These are phyloP conservation scores for Xiphophorus birchmanni DNA, from an alignment of 2,797 vertebrate species.

Conservation along the genomic window DNA sequence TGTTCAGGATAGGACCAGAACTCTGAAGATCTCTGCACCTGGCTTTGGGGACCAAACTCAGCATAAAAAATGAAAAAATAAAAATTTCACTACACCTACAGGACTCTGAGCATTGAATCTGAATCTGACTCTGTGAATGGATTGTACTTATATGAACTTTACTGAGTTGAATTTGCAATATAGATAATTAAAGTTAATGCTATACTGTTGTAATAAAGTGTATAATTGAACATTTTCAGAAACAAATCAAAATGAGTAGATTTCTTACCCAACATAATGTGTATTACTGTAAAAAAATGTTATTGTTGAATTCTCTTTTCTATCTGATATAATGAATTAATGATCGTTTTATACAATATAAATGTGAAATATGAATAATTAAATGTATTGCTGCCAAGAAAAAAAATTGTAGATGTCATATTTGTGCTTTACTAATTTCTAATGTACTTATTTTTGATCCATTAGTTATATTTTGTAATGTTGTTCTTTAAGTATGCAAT, in stretches of 20 bases:
- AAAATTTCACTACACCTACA: constrained; percentile 4
- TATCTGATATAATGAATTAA: not conserved
- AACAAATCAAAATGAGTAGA: not conserved
- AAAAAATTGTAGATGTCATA: constrained; percentile 6
- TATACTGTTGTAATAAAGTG: not conserved
- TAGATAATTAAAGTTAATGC: not conserved
- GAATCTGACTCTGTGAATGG: not conserved
- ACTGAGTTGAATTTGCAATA: not conserved
- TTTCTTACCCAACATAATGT: not conserved
- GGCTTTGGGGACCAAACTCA: constrained; percentile 8
- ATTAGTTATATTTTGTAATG: not conserved
- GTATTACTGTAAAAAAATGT: not conserved
- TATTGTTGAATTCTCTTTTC: not conserved
- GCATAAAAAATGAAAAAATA: not conserved
- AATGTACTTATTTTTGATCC: constrained; percentile 9
- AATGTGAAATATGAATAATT: not conserved
- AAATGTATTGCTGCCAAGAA: constrained; percentile 19
- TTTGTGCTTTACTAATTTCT: constrained; percentile 2
- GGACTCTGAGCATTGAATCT: not conserved
- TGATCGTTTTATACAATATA: not conserved
- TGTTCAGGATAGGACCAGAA: constrained; percentile 48
- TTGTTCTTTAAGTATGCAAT: not conserved
- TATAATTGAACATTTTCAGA: not conserved
- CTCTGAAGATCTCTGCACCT: constrained; percentile 18
- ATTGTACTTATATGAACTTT: not conserved